Conservation (phyloP, 2,888 invertebrate genomes). For the Andrena camellia region DNA sequence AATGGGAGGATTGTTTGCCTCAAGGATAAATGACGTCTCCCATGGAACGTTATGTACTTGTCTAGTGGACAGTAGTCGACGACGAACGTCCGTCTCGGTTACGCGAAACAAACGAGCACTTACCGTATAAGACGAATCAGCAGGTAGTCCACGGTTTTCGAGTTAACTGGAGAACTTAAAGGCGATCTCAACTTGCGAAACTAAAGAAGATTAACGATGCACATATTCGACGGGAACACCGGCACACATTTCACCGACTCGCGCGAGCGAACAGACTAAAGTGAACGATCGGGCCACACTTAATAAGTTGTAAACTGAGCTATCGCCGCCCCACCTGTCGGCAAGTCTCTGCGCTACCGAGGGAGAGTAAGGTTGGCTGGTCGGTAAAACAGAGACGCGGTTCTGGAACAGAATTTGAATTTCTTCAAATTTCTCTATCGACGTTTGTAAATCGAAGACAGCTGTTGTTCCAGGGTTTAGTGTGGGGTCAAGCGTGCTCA, state of each 20-base stretch:
- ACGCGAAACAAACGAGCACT: conserved; percentile 33
- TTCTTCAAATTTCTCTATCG: background rate
- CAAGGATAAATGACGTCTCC: background rate
- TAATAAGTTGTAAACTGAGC: conserved; percentile 21
- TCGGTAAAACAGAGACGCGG: too few species aligned
- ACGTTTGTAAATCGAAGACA: too few species aligned
- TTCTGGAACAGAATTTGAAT: background rate
- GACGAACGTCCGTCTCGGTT: too few species aligned
- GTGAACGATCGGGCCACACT: conserved; percentile 24
- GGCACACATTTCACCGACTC: conserved; percentile 55
- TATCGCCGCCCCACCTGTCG: conserved; percentile 15
- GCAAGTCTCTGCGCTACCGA: background rate
- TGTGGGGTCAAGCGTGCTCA: too few species aligned
- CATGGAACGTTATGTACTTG: background rate
- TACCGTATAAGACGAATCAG: conserved; percentile 47
- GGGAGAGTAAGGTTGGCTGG: too few species aligned
- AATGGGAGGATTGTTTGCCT: background rate
- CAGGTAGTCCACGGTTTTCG: background rate
- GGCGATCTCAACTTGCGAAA: conserved; percentile 31
- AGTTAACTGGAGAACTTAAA: conserved; percentile 18
- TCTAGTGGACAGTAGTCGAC: background rate
- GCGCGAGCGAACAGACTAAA: conserved; percentile 28
- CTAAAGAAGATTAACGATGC: conserved; percentile 53
- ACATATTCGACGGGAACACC: conserved; percentile 54
- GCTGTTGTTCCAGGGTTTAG: too few species aligned